Conservation (phyloP, 2,888 invertebrate genomes). For the Achlya flavicornis region DNA sequence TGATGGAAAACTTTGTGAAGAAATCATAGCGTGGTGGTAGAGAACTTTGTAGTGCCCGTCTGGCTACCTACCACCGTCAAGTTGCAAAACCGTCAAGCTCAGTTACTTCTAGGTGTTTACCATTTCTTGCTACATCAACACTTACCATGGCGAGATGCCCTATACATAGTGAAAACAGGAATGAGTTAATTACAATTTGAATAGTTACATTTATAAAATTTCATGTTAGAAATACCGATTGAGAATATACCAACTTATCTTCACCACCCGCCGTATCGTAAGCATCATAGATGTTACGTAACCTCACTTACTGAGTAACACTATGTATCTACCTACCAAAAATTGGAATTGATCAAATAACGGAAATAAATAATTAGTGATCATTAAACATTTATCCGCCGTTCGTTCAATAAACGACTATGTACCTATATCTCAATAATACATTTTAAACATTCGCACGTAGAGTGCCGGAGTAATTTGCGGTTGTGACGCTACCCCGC, state of each 20-base stretch:
- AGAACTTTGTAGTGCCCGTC: too few species aligned
- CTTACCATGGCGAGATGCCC: too few species aligned
- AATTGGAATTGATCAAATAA: background rate
- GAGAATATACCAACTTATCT: background rate
- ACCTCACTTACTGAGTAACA: background rate
- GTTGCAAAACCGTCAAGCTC: too few species aligned
- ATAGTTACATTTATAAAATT: too few species aligned
- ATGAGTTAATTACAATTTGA: too few species aligned
- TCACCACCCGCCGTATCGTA: background rate
- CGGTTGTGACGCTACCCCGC: conserved; percentile 65
- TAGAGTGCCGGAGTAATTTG: conserved; percentile 77
- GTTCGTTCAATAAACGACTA: conserved; percentile 26
- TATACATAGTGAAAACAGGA: too few species aligned
- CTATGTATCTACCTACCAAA: background rate
- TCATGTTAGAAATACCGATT: background rate
- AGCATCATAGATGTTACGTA: background rate
- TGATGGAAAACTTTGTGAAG: too few species aligned
- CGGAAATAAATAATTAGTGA: conserved; percentile 45
- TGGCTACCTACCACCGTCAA: too few species aligned
- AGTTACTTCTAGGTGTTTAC: too few species aligned
- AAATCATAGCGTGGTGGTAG: too few species aligned
- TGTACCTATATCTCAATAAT: conserved; percentile 65
- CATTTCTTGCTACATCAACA: too few species aligned
- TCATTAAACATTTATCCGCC: conserved; percentile 58
- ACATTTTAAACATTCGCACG: conserved; percentile 79